phyloP scores from a whole-genome alignment of 2,113 vertebrate genomes.

The Diphyllodes magnificus region DNA sequence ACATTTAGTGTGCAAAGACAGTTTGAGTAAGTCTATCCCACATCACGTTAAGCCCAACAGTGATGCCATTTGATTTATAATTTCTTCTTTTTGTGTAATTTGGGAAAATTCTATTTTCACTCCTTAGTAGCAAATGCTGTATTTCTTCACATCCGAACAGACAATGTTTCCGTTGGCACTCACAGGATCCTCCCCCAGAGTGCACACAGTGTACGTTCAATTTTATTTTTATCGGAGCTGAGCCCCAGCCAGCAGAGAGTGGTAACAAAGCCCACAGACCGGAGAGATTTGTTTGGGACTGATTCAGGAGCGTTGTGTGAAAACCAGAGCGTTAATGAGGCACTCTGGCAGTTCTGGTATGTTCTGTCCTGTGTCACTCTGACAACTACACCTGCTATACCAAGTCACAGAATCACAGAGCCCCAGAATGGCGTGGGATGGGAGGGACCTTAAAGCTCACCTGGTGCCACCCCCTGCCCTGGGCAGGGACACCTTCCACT shows the following conservation, averaged over 20 bases:
- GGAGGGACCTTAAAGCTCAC: background rate
- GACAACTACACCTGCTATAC: accelerated
- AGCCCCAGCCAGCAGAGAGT: background rate
- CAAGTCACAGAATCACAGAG: background rate
- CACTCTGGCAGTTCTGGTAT: background rate
- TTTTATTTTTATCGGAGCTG: conserved; percentile 2
- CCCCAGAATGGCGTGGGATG: background rate
- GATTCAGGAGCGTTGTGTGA: background rate
- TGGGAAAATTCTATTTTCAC: conserved; percentile 37
- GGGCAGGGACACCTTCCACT: background rate
- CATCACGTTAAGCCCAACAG: background rate
- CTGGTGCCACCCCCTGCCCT: too few species aligned
- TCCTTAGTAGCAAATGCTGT: conserved; percentile 6
- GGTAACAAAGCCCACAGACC: background rate
- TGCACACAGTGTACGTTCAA: background rate
- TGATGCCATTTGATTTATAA: conserved; percentile 9
- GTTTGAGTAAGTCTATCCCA: background rate
- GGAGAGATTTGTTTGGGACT: background rate
- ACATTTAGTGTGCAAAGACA: background rate
- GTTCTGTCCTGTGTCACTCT: background rate
- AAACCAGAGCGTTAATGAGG: background rate
- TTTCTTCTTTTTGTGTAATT: background rate
- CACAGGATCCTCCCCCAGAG: conserved; percentile 7
- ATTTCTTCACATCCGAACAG: background rate
- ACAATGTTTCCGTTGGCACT: conserved; percentile 38